Evolutionary conservation across 2,888 invertebrate genomes (phyloP).

Genomic region (Creontiades dilutus): DNA sequence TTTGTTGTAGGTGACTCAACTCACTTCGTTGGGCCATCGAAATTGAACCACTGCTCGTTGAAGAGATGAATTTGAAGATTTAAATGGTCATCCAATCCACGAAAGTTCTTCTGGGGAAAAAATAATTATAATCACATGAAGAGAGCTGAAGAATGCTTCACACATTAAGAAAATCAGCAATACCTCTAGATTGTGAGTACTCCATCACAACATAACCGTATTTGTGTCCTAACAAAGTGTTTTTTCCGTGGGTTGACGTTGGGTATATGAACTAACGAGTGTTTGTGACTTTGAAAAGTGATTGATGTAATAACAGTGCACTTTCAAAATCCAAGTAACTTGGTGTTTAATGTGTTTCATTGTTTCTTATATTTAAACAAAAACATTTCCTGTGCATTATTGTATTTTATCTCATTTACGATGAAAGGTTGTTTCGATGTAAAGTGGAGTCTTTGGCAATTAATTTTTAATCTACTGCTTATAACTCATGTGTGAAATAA

Average conservation of each 20-base stretch:
- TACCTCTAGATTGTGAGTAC: conserved; percentile 17
- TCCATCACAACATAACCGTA: neutral
- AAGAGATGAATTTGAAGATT: no score
- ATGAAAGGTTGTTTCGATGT: no score
- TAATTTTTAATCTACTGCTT: no score
- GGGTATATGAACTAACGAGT: conserved; percentile 28
- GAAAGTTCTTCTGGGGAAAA: no score
- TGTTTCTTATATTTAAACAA: neutral
- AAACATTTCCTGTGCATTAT: no score
- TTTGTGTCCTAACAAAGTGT: conserved; percentile 25
- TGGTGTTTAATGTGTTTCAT: neutral
- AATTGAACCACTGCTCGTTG: no score
- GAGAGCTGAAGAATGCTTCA: neutral
- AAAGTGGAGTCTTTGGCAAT: no score
- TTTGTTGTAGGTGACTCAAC: no score
- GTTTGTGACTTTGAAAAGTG: conserved; percentile 26
- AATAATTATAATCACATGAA: neutral
- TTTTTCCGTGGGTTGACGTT: neutral
- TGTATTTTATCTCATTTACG: no score
- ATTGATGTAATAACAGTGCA: conserved; percentile 4
- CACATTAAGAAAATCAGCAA: neutral
- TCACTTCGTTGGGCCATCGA: no score
- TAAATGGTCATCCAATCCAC: no score
- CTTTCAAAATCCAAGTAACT: neutral
- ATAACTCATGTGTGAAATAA: no score